phyloP scores from a whole-genome alignment of 2,113 vertebrate species.

The Sula dactylatra region DNA sequence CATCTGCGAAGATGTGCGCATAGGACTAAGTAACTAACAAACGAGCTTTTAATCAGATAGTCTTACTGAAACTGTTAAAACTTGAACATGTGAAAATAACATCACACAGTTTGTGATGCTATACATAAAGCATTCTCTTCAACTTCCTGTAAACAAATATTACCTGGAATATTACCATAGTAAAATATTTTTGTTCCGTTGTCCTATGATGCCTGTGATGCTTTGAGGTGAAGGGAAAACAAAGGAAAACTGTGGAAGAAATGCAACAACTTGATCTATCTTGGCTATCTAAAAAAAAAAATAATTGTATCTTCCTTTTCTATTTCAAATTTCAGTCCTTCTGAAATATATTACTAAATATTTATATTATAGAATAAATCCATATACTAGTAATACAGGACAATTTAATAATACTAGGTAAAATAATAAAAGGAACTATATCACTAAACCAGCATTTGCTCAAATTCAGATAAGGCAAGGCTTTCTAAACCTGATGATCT shows the following conservation, averaged over 20 bases:
- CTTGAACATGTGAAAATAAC: not conserved
- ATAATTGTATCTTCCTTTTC: not conserved
- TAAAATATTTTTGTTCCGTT: not conserved
- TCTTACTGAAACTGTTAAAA: fast-evolving
- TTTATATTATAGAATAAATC: not conserved
- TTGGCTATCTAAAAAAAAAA: not conserved
- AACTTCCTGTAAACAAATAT: not conserved
- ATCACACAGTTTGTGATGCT: not conserved
- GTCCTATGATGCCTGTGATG: not conserved
- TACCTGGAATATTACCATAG: not conserved
- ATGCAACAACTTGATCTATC: not conserved
- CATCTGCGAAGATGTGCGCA: fast-evolving
- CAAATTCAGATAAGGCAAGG: not conserved
- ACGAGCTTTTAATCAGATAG: fast-evolving
- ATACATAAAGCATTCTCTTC: too few relatives aligned
- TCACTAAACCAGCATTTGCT: not conserved
- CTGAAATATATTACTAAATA: not conserved
- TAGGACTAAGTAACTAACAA: not conserved
- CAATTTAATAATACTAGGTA: not conserved
- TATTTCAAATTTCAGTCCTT: not conserved
- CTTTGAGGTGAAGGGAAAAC: not conserved
- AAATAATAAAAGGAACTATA: not conserved
- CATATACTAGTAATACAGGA: not conserved
- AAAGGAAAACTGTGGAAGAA: not conserved
- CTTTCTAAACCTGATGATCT: not conserved